phyloP scores from a whole-genome alignment of 2,797 vertebrate genomes.

The Helostoma temminkii region DNA sequence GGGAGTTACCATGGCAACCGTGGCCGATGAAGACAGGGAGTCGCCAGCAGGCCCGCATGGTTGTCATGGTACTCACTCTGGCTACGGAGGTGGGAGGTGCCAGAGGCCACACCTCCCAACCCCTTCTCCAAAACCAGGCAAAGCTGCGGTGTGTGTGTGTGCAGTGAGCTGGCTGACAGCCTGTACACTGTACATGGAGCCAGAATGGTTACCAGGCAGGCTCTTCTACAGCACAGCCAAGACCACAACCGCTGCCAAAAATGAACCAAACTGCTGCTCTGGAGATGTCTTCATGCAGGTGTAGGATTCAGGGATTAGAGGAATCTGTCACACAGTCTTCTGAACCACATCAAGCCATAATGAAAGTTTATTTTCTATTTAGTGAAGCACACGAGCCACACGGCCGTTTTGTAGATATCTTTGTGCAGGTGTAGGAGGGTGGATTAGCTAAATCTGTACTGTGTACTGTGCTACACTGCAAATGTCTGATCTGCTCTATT shows the following conservation, averaged over 20 bases:
- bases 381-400: constrained; percentile 10
- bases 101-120: constrained; percentile 80
- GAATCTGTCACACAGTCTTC: constrained; percentile 35
- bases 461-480: constrained; percentile 7
- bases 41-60: constrained; percentile 85
- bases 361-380: constrained; percentile 12
- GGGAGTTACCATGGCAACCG: constrained; percentile 87
- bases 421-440: constrained; percentile 33
- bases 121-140: constrained; percentile 74
- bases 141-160: constrained; percentile 42
- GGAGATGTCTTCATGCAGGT: constrained; percentile 65
- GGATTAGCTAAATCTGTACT: constrained; percentile 32
- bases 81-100: constrained; percentile 80
- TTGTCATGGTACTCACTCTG: constrained; percentile 86
- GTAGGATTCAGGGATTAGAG: constrained; percentile 49
- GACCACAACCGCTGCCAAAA: constrained; percentile 51
- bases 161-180: constrained; percentile 60
- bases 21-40: constrained; percentile 86
- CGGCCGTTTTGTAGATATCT: constrained; percentile 36
- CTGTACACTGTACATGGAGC: constrained; percentile 66
- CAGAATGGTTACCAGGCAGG: constrained; percentile 80
- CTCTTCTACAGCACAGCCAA: constrained; percentile 59
- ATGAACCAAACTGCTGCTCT: constrained; percentile 44
- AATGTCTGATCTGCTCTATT: constrained; percentile 11
- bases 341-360: constrained; percentile 13